These are phyloP conservation scores for Aphyosemion australe DNA, from an alignment of 2,113 vertebrate genomes.

Conservation along the genomic window DNA sequence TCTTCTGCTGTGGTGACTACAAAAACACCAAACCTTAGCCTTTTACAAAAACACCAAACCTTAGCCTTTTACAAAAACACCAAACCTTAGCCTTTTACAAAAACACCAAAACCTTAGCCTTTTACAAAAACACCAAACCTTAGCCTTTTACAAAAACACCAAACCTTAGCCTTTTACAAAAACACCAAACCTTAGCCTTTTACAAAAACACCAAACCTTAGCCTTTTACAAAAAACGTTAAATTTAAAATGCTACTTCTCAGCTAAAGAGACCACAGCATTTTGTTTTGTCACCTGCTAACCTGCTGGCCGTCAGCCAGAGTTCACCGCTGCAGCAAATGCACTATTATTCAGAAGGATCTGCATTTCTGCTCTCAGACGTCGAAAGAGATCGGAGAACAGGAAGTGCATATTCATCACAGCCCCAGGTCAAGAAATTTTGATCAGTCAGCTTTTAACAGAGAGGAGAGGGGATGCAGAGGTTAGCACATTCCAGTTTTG, in stretches of 20 bases:
- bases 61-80: constrained; percentile 3
- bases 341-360: constrained; percentile 40
- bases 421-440: constrained; percentile 71
- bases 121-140: no score
- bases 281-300: constrained; percentile 33
- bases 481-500: constrained; percentile 76
- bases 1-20: not conserved
- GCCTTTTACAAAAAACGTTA: no score
- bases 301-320: constrained; percentile 48
- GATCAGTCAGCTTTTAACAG: constrained; percentile 76
- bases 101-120: constrained; percentile 5
- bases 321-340: constrained; percentile 47
- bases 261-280: constrained; percentile 35
- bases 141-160: constrained; percentile 19
- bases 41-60: constrained; percentile 2
- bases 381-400: constrained; percentile 64
- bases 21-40: constrained; percentile 10
- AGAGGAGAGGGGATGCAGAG: constrained; percentile 50
- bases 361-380: constrained; percentile 56
- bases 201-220: constrained; percentile 19
- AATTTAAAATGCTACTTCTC: not conserved
- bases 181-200: no score
- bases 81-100: constrained; percentile 13
- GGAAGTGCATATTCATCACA: constrained; percentile 76
- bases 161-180: not conserved